Percentiles rank a stretch among this genome's conserved stretches.
Evolutionary conservation across 2,888 invertebrate genomes (phyloP).

Genomic region (Cerastoderma edule): DNA sequence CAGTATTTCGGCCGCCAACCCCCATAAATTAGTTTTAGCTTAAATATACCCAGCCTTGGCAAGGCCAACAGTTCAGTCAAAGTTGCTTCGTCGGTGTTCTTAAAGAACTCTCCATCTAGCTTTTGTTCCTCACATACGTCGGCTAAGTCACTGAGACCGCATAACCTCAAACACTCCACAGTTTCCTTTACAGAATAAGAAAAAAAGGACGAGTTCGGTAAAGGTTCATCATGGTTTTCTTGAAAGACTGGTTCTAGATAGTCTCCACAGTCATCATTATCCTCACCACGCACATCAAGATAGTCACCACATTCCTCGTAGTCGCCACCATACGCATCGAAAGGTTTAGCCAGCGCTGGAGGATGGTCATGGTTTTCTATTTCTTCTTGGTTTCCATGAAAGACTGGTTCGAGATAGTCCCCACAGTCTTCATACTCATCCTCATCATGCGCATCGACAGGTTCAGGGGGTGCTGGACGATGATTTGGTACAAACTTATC

Average conservation of each 20-base stretch:
- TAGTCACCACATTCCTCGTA: neutral
- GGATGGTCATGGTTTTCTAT: neutral
- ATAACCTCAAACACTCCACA: neutral
- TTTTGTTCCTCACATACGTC: slow-evolving; percentile 1
- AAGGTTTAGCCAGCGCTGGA: neutral
- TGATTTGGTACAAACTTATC: neutral
- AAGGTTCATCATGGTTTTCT: neutral
- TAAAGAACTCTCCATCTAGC: slow-evolving; percentile 16
- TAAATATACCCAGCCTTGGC: neutral
- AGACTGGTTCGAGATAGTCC: neutral
- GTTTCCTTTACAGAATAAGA: neutral
- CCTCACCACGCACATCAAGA: neutral
- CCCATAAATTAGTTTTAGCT: neutral
- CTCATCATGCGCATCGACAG: neutral
- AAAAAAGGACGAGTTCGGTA: no score
- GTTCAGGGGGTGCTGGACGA: neutral
- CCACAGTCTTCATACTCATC: neutral
- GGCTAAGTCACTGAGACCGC: slow-evolving; percentile 1
- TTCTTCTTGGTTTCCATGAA: neutral
- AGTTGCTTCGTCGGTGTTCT: neutral
- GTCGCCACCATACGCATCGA: neutral
- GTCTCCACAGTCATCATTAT: neutral
- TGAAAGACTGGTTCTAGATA: neutral
- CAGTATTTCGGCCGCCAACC: slow-evolving; percentile 12
- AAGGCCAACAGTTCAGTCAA: neutral